Base-by-base conservation (phyloP, 2,797 vertebrate species). In the Syndactyla subalaris region DNA sequence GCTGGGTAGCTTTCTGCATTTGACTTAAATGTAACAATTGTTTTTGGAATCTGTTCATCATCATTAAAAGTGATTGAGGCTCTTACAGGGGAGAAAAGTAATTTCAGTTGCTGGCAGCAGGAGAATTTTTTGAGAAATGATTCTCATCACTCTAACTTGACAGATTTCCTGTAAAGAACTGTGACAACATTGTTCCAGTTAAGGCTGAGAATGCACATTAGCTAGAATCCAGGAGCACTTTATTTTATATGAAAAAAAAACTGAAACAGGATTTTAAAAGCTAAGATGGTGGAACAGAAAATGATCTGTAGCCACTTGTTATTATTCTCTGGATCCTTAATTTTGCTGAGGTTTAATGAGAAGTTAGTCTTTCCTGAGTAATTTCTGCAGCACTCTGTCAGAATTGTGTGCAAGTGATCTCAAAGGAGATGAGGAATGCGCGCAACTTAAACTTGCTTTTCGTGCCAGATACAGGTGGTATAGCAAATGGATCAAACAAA, bases 91-190 rank as follows among this genome's bases (percentile, higher is more conserved):
- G 34, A 88, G 63, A 79, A 43, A 13, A 36, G 43, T 91, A 72
- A 74, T 93, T 49, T 63, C 34, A 67, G 72, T 62, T 74, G 30
- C 55, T 91, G 74, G 61, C 76, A 91, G 77, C 82, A 82, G 61
- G 21, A 91, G 58, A 62, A 32, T 51, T 91, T 85, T 79, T 43
- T 82, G 66, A 84, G 71, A 89, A 85, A 61, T 54, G 1, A 67
- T 75, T 74, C 65, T 92, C 43, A 59, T 79, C 21, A 32, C 19
- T 67, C 46, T 63, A 41, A 81, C 81, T 65, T 51, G 61, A 43
- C 80, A 92, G 45, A n/a, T 88, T 89, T 95, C 88, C 78, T 83
- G 80, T 49, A 85, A 88, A 65, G 59, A 93, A 8, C 45, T 85
- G 54, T 81, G 89, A 52, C 54, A 66, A 43, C 34, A 41, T 79